Base-by-base conservation (phyloP, 2,797 vertebrate genomes). In the Leptodactylus fallax region DNA sequence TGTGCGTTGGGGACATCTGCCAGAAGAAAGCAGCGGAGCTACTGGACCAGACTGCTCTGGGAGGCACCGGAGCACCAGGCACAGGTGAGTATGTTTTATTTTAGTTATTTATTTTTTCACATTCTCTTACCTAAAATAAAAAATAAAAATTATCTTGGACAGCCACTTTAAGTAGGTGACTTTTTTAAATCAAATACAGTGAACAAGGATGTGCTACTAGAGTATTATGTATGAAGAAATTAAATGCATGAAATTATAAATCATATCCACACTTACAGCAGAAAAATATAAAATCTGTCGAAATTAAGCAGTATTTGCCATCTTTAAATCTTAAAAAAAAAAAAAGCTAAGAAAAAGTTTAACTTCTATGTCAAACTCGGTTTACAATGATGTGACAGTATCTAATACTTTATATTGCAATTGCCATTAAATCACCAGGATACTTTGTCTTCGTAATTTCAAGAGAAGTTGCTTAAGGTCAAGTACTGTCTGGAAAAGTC, bases 401-500 rank as follows among this genome's bases (percentile, higher is more conserved):
- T 23, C n/a, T 11, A 23, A 65, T 71, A 16, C 27, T 36, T 23
- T 36, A 45, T 27, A 71, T 71, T 45, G 21, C 25, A 45, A 45
- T 71, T 71, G 67, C 6, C 27, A 16, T 45, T 71, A 17, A 71
- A 71, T 85, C 36, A 77, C 45, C 14, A 63, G 56, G 45, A 78
- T 63, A 17, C 53, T 25, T 60, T 78, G 27, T 79, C 55, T 60
- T 55, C 25, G 19, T 58, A 60, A 36, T 14, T 79, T 85, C 25
- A 12, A 65, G 72, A 27, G 25, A 58, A 55, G 72, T 86, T 45
- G 53, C 23, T 69, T 86, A 71, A 79, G 51, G 84, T 78, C 60
- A 63, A 85, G 61, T 47, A 80, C 6, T 53, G 61, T 79, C 76
- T 86, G 76, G 51, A 14, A 81, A 81, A 80, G 36, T 74, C 14